These are phyloP conservation scores for Scylla paramamosain DNA, from an alignment of 1,140 invertebrate genomes.

Conservation along the genomic window DNA sequence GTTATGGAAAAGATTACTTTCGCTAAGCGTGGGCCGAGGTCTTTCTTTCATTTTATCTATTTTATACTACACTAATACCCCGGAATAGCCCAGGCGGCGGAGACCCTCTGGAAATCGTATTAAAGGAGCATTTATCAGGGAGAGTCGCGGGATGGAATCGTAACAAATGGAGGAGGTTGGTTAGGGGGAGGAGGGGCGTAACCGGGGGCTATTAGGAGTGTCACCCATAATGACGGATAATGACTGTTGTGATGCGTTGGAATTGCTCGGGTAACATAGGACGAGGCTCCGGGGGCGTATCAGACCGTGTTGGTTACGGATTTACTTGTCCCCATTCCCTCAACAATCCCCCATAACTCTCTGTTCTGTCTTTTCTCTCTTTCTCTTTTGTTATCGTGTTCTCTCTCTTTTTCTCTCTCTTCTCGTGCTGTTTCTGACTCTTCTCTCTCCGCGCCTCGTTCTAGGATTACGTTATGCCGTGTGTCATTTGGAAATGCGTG, in stretches of 20 bases:
- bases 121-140: background rate
- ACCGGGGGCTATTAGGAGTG: background rate
- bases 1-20: slow-evolving; percentile 16
- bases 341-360: background rate
- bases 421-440: background rate
- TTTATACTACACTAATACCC: too few relatives aligned
- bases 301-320: background rate
- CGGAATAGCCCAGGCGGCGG: too few relatives aligned
- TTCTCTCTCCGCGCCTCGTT: too few relatives aligned
- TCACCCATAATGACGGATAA: slow-evolving; percentile 12
- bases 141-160: background rate
- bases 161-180: background rate
- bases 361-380: background rate
- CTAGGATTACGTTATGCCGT: too few relatives aligned
- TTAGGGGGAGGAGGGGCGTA: background rate
- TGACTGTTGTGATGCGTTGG: background rate
- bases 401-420: background rate
- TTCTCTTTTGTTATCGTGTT: too few relatives aligned
- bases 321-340: background rate
- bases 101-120: too few relatives aligned
- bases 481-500: too few relatives aligned
- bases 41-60: background rate
- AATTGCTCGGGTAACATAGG: background rate
- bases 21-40: background rate
- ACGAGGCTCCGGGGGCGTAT: background rate